Evolutionary conservation across 2,113 vertebrate genomes (phyloP).

Genomic region (Malurus elegans): DNA sequence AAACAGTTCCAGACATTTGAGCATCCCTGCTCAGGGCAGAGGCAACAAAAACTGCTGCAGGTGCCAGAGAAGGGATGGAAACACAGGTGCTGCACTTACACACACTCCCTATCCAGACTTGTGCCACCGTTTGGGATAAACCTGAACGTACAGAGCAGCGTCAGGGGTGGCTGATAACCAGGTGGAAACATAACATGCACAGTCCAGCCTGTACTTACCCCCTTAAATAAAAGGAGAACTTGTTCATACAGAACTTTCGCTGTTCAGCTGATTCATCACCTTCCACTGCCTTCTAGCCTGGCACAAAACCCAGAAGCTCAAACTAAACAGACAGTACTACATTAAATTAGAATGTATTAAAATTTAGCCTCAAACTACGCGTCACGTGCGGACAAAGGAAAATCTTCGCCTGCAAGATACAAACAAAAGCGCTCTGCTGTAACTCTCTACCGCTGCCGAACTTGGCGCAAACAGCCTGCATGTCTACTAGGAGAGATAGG

Average conservation of each 20-base stretch:
- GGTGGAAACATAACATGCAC: fast-evolving
- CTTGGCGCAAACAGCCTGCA: neutral
- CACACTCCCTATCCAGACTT: neutral
- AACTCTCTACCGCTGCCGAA: neutral
- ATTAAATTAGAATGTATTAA: neutral
- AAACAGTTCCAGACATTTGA: neutral
- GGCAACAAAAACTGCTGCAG: neutral
- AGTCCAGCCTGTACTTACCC: neutral
- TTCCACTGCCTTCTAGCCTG: neutral
- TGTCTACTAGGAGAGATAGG: neutral
- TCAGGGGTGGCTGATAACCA: neutral
- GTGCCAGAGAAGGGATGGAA: fast-evolving
- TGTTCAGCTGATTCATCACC: neutral
- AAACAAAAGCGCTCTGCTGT: neutral
- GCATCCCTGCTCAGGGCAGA: neutral
- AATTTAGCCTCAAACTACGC: neutral
- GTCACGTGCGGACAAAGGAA: neutral
- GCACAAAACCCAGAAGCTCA: neutral
- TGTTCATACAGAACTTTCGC: neutral
- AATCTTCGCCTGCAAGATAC: neutral
- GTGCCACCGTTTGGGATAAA: fast-evolving
- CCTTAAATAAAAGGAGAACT: neutral
- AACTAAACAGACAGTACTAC: neutral
- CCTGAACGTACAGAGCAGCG: fast-evolving
- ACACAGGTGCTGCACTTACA: neutral